Evolutionary conservation across 2,888 invertebrate genomes (phyloP).

Genomic region (Ornithoptera alexandrae): DNA sequence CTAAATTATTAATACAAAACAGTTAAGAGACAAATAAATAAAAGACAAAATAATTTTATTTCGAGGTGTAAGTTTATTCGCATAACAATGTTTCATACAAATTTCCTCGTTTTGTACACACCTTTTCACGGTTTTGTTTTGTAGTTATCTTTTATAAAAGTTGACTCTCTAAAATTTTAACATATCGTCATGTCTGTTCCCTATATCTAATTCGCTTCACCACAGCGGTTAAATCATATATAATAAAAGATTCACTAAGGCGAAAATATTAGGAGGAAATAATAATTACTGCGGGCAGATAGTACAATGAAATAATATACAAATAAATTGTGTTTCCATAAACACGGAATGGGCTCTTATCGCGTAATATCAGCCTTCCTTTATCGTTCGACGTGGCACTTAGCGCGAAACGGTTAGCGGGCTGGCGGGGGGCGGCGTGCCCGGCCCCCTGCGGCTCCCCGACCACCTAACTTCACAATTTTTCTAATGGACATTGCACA

Average conservation of each 20-base stretch:
- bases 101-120: slow-evolving; percentile 80
- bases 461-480: slow-evolving; percentile 37
- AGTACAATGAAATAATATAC: slow-evolving; percentile 65
- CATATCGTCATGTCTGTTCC: slow-evolving; percentile 79
- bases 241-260: slow-evolving; percentile 69
- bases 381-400: slow-evolving; percentile 59
- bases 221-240: slow-evolving; percentile 68
- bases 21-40: slow-evolving; percentile 45
- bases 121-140: slow-evolving; percentile 74
- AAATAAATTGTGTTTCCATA: slow-evolving; percentile 62
- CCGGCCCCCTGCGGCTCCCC: slow-evolving; percentile 30
- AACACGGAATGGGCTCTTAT: slow-evolving; percentile 72
- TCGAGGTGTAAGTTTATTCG: slow-evolving; percentile 81
- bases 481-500: slow-evolving; percentile 70
- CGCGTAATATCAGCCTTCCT: slow-evolving; percentile 63
- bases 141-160: slow-evolving; percentile 78
- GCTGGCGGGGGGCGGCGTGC: not conserved
- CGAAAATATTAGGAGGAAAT: slow-evolving; percentile 69
- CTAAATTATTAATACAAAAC: not conserved
- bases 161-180: slow-evolving; percentile 79
- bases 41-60: slow-evolving; percentile 74
- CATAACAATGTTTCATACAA: slow-evolving; percentile 81
- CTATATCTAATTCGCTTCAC: slow-evolving; percentile 78
- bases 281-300: slow-evolving; percentile 64
- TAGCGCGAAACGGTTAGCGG: slow-evolving; percentile 28